Percentiles rank a stretch among this genome's conserved stretches.
These are phyloP conservation scores for Nyctibius bracteatus DNA, from an alignment of 2,113 vertebrate species.

Conservation along the genomic window DNA sequence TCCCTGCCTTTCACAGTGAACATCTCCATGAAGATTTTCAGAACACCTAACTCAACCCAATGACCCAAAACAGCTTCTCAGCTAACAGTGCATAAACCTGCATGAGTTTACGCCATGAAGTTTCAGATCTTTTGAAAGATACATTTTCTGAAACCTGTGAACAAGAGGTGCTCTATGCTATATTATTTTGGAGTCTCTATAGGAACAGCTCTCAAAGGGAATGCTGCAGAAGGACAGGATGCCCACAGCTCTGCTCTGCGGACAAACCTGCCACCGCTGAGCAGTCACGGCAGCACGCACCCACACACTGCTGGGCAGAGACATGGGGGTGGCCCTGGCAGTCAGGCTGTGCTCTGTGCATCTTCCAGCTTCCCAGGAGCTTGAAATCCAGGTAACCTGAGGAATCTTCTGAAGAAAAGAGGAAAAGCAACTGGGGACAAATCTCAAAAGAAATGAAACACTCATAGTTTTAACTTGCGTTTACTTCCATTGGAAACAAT, in stretches of 20 bases:
- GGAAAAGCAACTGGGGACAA: not conserved
- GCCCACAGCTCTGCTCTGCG: not conserved
- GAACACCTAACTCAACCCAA: not conserved
- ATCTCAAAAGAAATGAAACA: not conserved
- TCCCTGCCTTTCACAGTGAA: not conserved
- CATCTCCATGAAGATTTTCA: not conserved
- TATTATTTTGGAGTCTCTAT: not conserved
- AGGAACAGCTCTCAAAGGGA: not conserved
- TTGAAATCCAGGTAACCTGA: not conserved
- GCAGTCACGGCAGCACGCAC: not conserved
- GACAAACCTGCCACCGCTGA: not conserved
- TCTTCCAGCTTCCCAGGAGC: not conserved
- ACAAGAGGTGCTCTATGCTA: not conserved
- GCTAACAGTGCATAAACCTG: not conserved
- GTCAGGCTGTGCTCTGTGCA: accelerated
- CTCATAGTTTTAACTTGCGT: not conserved
- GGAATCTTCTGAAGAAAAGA: not conserved
- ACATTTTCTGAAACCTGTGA: not conserved
- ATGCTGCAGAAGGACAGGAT: not conserved
- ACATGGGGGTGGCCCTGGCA: accelerated
- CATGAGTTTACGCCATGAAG: not conserved
- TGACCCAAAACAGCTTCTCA: not conserved
- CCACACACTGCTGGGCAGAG: not conserved
- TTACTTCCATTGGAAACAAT: not conserved
- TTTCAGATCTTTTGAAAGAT: not conserved